phyloP scores from a whole-genome alignment of 2,113 vertebrate genomes.

The Callospermophilus lateralis region DNA sequence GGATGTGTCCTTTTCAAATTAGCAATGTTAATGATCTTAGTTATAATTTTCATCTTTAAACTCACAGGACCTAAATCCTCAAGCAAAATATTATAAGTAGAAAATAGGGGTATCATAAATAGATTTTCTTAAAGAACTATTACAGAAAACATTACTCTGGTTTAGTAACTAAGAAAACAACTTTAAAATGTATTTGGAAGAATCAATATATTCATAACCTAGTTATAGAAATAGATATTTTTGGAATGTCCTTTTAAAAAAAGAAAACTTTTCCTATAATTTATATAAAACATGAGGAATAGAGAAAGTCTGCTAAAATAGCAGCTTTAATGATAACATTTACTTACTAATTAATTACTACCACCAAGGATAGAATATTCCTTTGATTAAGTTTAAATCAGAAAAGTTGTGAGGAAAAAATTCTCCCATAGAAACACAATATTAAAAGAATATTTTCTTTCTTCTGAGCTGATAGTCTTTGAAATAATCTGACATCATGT shows the following conservation, averaged over 20 bases:
- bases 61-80: background rate
- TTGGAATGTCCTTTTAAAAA: background rate
- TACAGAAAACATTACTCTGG: background rate
- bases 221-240: background rate
- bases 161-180: background rate
- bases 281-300: background rate
- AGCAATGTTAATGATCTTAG: background rate
- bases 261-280: background rate
- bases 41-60: conserved; percentile 3
- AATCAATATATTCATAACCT: background rate
- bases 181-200: conserved; percentile 17
- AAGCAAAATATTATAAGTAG: conserved; percentile 3
- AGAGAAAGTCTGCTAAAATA: background rate
- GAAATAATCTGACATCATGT: background rate
- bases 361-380: background rate
- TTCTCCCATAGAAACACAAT: background rate
- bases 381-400: background rate
- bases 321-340: background rate
- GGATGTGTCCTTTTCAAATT: background rate
- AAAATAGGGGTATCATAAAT: background rate
- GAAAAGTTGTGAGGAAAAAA: background rate
- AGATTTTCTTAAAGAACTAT: background rate
- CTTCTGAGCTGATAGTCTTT: background rate
- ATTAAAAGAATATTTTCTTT: conserved; percentile 21
- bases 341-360: background rate